Evolutionary conservation across 2,797 vertebrate species (phyloP), one percentile per base, ranked within the genome.

Genomic region (Cossypha dichroa): DNA sequence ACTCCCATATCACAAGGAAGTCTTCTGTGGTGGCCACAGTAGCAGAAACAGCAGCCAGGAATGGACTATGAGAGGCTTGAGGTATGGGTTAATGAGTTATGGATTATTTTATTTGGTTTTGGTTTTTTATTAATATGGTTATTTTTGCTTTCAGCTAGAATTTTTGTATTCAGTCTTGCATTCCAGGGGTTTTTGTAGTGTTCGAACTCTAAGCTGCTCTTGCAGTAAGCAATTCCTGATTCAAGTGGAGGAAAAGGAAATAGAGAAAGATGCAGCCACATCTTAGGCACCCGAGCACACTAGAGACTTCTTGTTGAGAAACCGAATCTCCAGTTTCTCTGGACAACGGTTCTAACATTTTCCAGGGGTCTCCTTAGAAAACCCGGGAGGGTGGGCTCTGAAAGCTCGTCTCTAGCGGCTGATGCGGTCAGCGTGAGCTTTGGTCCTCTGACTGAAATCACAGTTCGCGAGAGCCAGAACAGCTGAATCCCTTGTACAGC

Each of bases 1-100:
- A 3, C 11, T 68, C 33, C 20, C 0, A 2, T 21, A 25, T 6
- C 14, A 31, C 4, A 64, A 38, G 10, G 20, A 41, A 52, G 7
- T 19, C 2, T 82, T 46, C 21, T 33, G 9, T 3, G 2, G 31
- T 33, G 3, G 43, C 11, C 0, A 3, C 1, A 10, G 40, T 2
- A 60, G 55, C 33, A 63, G 77, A 60, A 87, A 23, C 2, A 6
- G 18, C 26, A 11, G 20, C 16, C 12, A 41, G 13, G 40, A 78
- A 43, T 1, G 1, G 43, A 49, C 45, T 41, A 0, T 1, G 6
- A 55, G 18, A 74, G 6, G 31, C 1, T 2, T 5, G 11, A 82
- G 80, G 73, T 82, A 94, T 0, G 13, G 5, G 14, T 16, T 48
- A 45, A 43, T 7, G 3, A 34, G 38, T 34, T 40, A 66, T 3